Conservation (phyloP, 2,113 vertebrate genomes). For the Merops nubicus region DNA sequence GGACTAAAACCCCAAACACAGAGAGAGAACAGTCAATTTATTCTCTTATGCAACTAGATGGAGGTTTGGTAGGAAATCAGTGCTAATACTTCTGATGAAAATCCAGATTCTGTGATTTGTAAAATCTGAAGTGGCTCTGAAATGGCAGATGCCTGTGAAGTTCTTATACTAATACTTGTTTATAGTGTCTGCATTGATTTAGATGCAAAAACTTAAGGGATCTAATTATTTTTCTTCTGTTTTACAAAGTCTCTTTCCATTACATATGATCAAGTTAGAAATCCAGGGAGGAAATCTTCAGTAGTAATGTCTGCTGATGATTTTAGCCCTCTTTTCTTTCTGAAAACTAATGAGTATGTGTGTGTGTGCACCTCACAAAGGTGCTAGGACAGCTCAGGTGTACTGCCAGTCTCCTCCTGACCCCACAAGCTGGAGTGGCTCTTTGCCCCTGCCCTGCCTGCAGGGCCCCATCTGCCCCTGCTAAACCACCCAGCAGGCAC, state of each 20-base stretch:
- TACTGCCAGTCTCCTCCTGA: too few species aligned
- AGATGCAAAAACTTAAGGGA: neutral
- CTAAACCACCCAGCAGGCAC: neutral
- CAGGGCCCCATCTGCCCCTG: neutral
- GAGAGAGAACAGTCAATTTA: neutral
- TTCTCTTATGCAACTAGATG: neutral
- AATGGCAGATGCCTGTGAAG: neutral
- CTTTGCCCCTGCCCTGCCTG: neutral
- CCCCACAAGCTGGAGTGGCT: neutral
- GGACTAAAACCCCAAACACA: neutral
- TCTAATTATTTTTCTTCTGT: constrained; percentile 24
- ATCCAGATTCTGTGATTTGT: constrained; percentile 9
- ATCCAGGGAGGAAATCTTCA: neutral
- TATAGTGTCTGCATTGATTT: neutral
- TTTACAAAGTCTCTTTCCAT: neutral
- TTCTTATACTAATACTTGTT: neutral
- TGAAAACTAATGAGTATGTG: neutral
- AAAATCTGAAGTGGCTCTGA: neutral
- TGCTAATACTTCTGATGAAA: constrained; percentile 9
- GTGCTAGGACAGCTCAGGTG: too few species aligned
- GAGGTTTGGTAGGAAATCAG: neutral
- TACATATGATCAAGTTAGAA: neutral
- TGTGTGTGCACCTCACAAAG: neutral
- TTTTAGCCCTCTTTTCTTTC: neutral
- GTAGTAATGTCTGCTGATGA: neutral